Base-by-base conservation (phyloP, 2,888 invertebrate species). In the Coronaproctus castanopsis region DNA sequence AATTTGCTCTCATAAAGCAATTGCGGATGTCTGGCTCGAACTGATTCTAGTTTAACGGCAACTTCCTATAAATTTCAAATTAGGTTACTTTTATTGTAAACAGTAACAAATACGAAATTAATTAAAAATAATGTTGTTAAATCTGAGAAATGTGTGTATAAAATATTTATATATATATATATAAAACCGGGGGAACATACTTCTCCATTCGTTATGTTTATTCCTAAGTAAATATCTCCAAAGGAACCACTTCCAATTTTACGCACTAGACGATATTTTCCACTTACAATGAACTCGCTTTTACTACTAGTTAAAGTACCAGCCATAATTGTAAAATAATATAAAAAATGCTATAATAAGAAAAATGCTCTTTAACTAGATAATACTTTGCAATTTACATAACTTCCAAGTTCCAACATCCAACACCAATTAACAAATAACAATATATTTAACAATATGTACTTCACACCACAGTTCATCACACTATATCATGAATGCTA, bases 1-100 rank as follows among this genome's bases (percentile, higher is more conserved):
- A 99, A 80, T 79, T 97, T 91, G 74, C 95, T 95, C 76, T 99
- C 98, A 75, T 98, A 98, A 67, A 97, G 82, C 68, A 99, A 82
- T 74, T 98, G 98, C 50, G 98, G 98, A 76, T 98, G 98, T 69
- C 96, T 86, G 64, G 97, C 96, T 73, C 90, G 87, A 67, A 89
- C 80, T 70, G 87, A 88, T 80, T 99, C 98, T 74, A 99, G 80
- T 78, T 99, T 99, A 66, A 98, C 92, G 68, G 98, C 98, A 68
- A 98, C 97, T 80, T 98, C 97, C 85, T 95, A 74, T 57, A 71
- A 72, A 14, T 36, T 5, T 36, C n/a, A n/a, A n/a, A n/a, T n/a
- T n/a, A 67, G 55, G 24, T 18, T 36, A 55, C 5, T 52, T 52
- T 10, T 14, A 14, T 48, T 48, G 10, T 14, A n/a, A n/a, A n/a